These are phyloP conservation scores for Muscicapa comitata DNA, from an alignment of 2,797 vertebrate species.

Conservation along the genomic window DNA sequence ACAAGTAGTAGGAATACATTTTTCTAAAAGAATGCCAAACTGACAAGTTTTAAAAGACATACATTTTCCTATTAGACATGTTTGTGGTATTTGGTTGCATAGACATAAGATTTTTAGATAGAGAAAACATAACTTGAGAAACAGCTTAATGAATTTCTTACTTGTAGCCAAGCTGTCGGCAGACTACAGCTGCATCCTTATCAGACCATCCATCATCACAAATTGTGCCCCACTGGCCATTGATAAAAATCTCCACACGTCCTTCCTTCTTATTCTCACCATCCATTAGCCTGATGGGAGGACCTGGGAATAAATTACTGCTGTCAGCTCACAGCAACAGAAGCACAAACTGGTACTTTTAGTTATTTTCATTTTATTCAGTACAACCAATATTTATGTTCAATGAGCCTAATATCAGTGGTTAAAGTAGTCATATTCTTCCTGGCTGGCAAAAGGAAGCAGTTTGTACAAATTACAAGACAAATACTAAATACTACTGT, in stretches of 20 bases:
- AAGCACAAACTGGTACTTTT: not conserved
- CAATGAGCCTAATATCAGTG: not conserved
- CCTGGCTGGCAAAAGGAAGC: not conserved
- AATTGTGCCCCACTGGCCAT: constrained; percentile 92
- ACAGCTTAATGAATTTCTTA: constrained; percentile 66
- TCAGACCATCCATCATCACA: constrained; percentile 98
- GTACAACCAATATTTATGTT: not conserved
- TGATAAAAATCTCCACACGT: constrained; percentile 91
- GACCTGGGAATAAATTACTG: constrained; percentile 75
- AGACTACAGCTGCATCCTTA: constrained; percentile 90
- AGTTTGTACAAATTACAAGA: not conserved
- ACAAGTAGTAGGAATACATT: not conserved
- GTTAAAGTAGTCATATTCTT: not conserved
- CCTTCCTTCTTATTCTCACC: constrained; percentile 93
- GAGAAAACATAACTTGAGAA: not conserved
- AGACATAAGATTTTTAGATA: not conserved
- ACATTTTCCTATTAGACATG: not conserved
- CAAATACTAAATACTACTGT: not conserved
- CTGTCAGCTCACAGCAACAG: constrained; percentile 26
- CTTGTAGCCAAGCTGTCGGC: constrained; percentile 94
- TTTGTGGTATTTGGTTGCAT: not conserved
- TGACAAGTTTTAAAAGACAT: not conserved
- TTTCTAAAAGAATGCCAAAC: not conserved
- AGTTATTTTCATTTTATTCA: not conserved
- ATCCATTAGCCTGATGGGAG: constrained; percentile 89